A percentile compares a stretch with the other conserved stretches of the same genome.
Conservation (phyloP, 2,888 invertebrate genomes). For the Girardia tigrina region DNA sequence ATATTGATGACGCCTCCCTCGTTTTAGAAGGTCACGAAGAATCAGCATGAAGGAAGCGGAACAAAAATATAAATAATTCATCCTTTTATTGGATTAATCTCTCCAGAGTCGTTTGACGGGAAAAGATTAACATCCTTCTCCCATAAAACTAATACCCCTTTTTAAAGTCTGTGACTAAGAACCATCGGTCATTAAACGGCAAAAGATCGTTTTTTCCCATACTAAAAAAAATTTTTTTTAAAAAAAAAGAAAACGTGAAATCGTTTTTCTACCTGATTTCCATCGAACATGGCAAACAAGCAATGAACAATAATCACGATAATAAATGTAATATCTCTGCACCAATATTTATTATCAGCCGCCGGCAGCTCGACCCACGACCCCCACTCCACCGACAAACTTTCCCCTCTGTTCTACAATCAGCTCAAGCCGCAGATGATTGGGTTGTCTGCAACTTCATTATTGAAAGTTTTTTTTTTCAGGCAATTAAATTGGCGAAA, state of each 20-base stretch:
- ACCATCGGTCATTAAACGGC: too few species aligned
- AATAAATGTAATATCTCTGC: neutral
- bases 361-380: neutral
- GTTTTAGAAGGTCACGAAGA: too few species aligned
- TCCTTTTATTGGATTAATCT: too few species aligned
- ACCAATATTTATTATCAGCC: slow-evolving; percentile 6
- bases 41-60: too few species aligned
- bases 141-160: too few species aligned
- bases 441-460: slow-evolving; percentile 18
- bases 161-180: too few species aligned
- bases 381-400: neutral
- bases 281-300: neutral
- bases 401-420: neutral
- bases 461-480: slow-evolving; percentile 14
- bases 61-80: too few species aligned
- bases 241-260: neutral
- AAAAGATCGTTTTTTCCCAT: too few species aligned
- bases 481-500: neutral
- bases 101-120: too few species aligned
- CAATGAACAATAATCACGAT: neutral
- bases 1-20: too few species aligned
- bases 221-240: neutral
- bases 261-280: neutral
- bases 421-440: slow-evolving; percentile 10
- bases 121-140: too few species aligned